Base-by-base conservation (phyloP, 2,888 invertebrate species). In the Zaprionus lineosus region DNA sequence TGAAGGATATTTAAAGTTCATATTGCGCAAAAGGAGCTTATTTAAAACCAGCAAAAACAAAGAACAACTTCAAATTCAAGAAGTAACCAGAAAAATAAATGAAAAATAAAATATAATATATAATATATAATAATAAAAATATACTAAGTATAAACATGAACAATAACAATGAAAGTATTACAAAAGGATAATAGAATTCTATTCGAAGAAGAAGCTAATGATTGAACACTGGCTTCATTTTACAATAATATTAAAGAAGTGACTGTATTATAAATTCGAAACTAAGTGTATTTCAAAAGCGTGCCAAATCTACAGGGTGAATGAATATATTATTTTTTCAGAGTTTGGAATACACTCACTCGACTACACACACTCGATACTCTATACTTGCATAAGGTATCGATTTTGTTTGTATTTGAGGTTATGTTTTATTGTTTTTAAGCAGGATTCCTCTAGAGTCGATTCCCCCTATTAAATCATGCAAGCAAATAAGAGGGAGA, bases 1-100 rank as follows among this genome's bases (percentile, higher is more conserved):
- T 75, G 62, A 79, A 66, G 67, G 63, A 73, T 79, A 74, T 75
- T 75, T 56, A 83, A 78, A 82, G 67, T 75, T 83, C 77, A 81
- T 81, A 83, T 63, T 76, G 70, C 81, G 84, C 81, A 77, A 81
- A 84, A 75, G 76, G 78, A 79, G 78, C 78, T 79, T 79, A 79
- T 85, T 76, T 71, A 73, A 74, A 53, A 46, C n/a, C 31, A 43
- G 15, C 9, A 64, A 55, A 44, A 44, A 34, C 40, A 67, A 63
- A 53, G 61, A 51, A 65, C 7, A 46, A 36, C n/a, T n/a, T n/a
- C n/a, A n/a, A n/a, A n/a, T n/a, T n/a, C 37, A 55, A 21, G 28
- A 57, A 61, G 64, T 69, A 46, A 48, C 7, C 68, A 57, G 48
- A 65, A 67, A 47, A 53, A 63, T 15, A 47, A 53, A 66, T 63